phyloP scores from a whole-genome alignment of 2,113 vertebrate species.

The Sigmodon hispidus region DNA sequence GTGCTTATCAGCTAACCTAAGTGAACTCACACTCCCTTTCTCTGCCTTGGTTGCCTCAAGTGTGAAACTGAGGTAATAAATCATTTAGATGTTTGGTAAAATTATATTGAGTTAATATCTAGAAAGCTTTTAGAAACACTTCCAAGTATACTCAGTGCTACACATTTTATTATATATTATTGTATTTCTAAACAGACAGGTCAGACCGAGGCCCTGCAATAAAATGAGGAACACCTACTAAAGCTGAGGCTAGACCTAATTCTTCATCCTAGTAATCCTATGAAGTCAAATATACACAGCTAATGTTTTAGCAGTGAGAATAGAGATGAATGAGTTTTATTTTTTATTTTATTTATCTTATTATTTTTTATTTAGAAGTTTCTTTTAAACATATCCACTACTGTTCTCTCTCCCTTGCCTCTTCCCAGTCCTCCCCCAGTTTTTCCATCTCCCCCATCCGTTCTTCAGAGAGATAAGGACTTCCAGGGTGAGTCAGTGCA shows the following conservation, averaged over 20 bases:
- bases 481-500: too few species aligned
- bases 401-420: too few species aligned
- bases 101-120: neutral
- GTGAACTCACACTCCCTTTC: neutral
- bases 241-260: neutral
- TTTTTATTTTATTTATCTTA: too few species aligned
- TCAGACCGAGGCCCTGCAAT: neutral
- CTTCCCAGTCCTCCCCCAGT: too few species aligned
- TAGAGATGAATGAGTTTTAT: neutral
- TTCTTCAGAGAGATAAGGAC: too few species aligned
- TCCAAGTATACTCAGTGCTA: neutral
- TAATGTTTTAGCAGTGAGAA: neutral
- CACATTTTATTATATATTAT: neutral
- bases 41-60: neutral
- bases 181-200: neutral
- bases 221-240: neutral
- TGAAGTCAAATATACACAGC: too few species aligned
- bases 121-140: neutral
- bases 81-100: neutral
- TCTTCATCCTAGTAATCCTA: neutral
- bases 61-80: neutral
- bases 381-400: too few species aligned
- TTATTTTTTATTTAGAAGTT: too few species aligned
- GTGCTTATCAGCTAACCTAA: neutral
- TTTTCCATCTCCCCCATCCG: too few species aligned